phyloP scores from a whole-genome alignment of 2,113 vertebrate genomes.

The Mobula hypostoma region DNA sequence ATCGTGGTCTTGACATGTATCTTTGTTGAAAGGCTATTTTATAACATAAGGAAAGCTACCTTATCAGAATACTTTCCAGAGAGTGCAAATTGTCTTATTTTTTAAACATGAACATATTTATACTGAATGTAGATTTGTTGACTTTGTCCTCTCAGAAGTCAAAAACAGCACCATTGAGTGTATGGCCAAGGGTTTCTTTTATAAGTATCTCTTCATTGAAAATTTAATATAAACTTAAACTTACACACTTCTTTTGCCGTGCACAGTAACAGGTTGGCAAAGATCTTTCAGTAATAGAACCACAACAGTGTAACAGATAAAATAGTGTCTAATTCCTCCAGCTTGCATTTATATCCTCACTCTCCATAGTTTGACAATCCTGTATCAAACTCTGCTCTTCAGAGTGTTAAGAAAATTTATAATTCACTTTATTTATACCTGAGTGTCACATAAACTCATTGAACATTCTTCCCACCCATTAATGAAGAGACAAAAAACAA shows the following conservation, averaged over 20 bases:
- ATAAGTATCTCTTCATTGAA: not conserved
- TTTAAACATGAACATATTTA: not conserved
- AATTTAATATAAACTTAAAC: not conserved
- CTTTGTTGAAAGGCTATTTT: conserved; percentile 9
- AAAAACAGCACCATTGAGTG: not conserved
- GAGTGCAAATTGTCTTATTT: not conserved
- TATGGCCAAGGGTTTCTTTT: not conserved
- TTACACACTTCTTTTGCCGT: not conserved
- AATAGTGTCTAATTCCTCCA: not conserved
- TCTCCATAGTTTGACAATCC: not conserved
- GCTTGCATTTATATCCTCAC: not conserved
- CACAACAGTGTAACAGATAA: not conserved
- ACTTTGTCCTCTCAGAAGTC: not conserved
- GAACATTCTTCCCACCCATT: not conserved
- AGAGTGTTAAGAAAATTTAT: not conserved
- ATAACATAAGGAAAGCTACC: not conserved
- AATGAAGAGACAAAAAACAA: not conserved
- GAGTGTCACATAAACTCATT: not conserved
- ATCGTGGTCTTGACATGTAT: not conserved
- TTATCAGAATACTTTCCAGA: not conserved
- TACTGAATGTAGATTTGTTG: not conserved
- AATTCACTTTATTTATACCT: not conserved
- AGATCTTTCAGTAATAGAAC: not conserved
- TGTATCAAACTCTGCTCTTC: not conserved
- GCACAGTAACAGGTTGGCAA: not conserved